phyloP scores from a whole-genome alignment of 2,113 vertebrate species.

The Xenopus laevis region DNA sequence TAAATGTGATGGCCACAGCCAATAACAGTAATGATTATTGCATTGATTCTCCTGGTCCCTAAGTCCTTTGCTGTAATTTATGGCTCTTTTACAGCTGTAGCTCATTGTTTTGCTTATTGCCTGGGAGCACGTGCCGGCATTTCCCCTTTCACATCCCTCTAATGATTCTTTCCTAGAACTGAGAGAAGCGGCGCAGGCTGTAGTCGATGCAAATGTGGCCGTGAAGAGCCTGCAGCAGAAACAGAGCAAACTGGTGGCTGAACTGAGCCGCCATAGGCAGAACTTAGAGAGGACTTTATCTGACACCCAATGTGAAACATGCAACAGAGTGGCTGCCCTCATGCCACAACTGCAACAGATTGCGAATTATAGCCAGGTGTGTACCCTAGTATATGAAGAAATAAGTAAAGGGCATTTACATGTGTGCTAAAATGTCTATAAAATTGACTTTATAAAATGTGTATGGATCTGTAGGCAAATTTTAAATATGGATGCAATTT shows the following conservation, averaged over 20 bases:
- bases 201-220: constrained; percentile 35
- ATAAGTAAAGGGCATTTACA: too few species aligned
- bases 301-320: constrained; percentile 52
- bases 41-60: not conserved
- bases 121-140: not conserved
- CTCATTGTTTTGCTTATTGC: not conserved
- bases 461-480: too few species aligned
- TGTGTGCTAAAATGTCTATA: too few species aligned
- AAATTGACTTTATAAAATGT: too few species aligned
- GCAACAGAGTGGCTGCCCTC: constrained; percentile 38
- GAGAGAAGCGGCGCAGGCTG: not conserved
- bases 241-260: constrained; percentile 43
- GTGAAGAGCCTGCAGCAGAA: constrained; percentile 39
- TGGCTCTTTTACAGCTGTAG: not conserved
- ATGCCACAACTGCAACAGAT: constrained; percentile 49
- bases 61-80: not conserved
- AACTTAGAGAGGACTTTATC: constrained; percentile 44
- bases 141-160: not conserved
- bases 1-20: not conserved
- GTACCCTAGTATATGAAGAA: not conserved
- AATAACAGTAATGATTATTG: not conserved
- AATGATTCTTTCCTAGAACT: constrained; percentile 1
- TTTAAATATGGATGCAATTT: too few species aligned
- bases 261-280: constrained; percentile 34
- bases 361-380: constrained; percentile 47